Conservation (phyloP, 2,113 vertebrate species). For the Tympanuchus pallidicinctus region DNA sequence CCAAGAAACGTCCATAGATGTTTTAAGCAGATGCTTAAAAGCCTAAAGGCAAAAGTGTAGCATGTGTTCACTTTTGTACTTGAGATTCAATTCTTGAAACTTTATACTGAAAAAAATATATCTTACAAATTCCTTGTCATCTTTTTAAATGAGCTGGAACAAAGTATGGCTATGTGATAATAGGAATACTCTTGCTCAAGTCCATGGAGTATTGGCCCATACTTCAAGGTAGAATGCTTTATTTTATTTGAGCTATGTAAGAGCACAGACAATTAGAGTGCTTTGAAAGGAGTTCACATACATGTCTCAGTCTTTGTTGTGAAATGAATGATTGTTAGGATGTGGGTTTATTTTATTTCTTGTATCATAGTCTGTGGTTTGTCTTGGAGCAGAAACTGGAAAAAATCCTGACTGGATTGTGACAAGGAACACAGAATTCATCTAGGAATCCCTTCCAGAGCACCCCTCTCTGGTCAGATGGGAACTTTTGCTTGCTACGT, state of each 20-base stretch:
- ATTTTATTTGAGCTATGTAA: not conserved
- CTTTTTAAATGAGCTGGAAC: not conserved
- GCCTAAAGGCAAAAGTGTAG: not conserved
- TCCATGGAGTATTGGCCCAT: not conserved
- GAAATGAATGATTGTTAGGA: not conserved
- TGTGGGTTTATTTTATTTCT: not conserved
- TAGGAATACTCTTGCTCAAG: not conserved
- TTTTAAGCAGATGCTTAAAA: not conserved
- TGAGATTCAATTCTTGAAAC: not conserved
- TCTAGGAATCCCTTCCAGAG: not conserved
- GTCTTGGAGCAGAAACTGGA: not conserved
- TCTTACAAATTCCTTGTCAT: not conserved
- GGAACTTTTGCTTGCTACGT: not conserved
- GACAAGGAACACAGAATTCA: not conserved
- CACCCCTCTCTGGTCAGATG: not conserved
- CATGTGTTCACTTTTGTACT: not conserved
- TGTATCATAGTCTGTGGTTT: not conserved
- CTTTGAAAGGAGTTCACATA: not conserved
- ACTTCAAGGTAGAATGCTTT: not conserved
- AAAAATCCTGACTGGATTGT: not conserved
- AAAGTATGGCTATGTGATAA: not conserved
- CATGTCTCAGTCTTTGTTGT: not conserved
- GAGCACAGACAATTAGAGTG: not conserved
- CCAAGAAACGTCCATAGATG: not conserved
- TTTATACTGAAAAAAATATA: not conserved